A percentile compares a stretch with the other conserved stretches of the same genome.
phyloP scores from a whole-genome alignment of 30 jellyfish, hydroid and myxozoan species.

The Chrysaora quinquecirrha region DNA sequence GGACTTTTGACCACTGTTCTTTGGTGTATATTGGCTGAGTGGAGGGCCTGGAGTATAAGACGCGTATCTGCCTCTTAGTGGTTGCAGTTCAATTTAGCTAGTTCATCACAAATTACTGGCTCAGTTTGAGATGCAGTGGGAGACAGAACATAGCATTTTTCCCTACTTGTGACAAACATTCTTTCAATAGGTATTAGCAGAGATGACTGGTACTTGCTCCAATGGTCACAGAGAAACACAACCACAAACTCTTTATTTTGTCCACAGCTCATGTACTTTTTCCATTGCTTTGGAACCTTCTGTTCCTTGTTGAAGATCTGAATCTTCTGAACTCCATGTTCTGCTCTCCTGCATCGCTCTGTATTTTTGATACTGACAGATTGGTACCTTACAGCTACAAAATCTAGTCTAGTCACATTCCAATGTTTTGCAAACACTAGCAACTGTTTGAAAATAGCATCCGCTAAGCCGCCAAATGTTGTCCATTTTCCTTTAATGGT shows the following conservation, averaged over 20 bases:
- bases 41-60: background rate
- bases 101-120: background rate
- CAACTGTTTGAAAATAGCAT: background rate
- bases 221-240: background rate
- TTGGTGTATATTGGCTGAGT: background rate
- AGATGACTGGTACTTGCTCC: conserved; percentile 3
- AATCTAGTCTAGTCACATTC: background rate
- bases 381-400: conserved; percentile 31
- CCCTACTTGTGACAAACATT: background rate
- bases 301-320: background rate
- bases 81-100: background rate
- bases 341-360: conserved; percentile 30
- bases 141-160: background rate
- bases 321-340: conserved; percentile 5
- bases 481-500: background rate
- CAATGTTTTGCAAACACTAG: background rate
- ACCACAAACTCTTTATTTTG: conserved; percentile 10
- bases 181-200: background rate
- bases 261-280: conserved; percentile 18
- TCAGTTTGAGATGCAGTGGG: background rate
- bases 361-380: conserved; percentile 11
- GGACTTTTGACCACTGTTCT: background rate
- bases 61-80: conserved; percentile 13
- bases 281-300: conserved; percentile 48
- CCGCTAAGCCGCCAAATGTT: background rate